Base-by-base conservation (phyloP, 1,140 invertebrate species). In the Eriocheir sinensis region DNA sequence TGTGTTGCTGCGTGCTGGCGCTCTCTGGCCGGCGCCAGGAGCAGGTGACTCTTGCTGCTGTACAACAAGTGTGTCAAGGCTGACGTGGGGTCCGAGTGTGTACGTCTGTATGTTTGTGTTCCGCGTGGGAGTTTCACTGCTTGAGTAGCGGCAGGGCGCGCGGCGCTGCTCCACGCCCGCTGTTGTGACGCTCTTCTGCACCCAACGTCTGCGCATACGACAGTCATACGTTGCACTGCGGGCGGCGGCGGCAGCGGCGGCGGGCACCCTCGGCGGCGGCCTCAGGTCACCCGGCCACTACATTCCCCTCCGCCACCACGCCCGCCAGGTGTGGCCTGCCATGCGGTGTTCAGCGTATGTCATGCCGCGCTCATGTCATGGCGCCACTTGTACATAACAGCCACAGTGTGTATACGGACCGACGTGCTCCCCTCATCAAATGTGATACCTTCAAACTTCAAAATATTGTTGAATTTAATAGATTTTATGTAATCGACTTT, bases 391-490 rank as follows among this genome's bases (percentile, higher is more conserved):
- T 85, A 88, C 53, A 88, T 60, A 93, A 53, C 85, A 32, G 85
- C 83, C 86, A 72, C 93, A 91, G n/a, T 94, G 93, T 94, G 93
- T 94, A 94, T 94, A 94, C 93, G 93, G 93, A 94, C 53, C 89
- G 44, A 86, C 32, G 89, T 89, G 93, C 40, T 91, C 89, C 89
- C 89, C 89, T 94, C 53, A 85, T 94, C 89, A 94, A 94, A 94
- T 94, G 93, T 94, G 93, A 94, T 94, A 94, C 93, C 89, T 85
- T 91, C n/a, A 94, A 91, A 94, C 93, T 94, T 94, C 93, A 94
- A 94, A 94, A 94, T 94, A 94, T 94, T 94, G 93, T 94, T 94
- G 93, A 94, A 94, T 94, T 94, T 94, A 91, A 94, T 91, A 94
- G 93, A 94, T 94, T 94, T 94, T 94, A 94, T 94, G 93, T 94